Evolutionary conservation across 2,888 invertebrate genomes (phyloP).

Genomic region (Pandemis cinnamomeana): DNA sequence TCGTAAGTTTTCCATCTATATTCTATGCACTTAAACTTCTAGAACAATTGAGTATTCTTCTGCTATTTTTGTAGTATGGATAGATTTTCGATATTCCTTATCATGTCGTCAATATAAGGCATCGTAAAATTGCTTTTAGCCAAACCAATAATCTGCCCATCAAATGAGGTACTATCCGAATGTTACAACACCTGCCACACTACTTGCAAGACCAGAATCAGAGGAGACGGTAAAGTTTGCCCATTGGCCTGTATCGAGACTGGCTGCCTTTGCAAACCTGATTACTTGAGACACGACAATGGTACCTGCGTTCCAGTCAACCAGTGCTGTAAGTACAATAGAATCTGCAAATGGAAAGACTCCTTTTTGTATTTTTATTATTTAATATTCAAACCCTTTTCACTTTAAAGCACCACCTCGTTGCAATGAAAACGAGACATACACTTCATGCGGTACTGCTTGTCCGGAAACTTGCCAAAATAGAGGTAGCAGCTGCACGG

Average conservation of each 20-base stretch:
- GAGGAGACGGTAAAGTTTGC: constrained; percentile 25
- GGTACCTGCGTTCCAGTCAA: constrained; percentile 37
- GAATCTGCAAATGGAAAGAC: neutral
- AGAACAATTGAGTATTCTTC: too few species aligned
- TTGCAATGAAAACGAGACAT: constrained; percentile 30
- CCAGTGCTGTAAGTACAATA: constrained; percentile 39
- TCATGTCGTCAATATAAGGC: neutral
- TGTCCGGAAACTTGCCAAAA: constrained; percentile 37
- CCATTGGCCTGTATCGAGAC: constrained; percentile 14
- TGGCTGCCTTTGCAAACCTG: constrained; percentile 29
- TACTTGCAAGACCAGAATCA: constrained; percentile 36
- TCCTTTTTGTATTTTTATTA: neutral
- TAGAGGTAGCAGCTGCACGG: constrained; percentile 19
- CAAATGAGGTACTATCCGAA: constrained; percentile 35
- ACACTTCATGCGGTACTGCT: constrained; percentile 32
- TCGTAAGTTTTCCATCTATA: constrained; percentile 7
- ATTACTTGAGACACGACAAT: constrained; percentile 32
- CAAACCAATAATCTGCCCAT: constrained; percentile 12
- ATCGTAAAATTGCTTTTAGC: constrained; percentile 6
- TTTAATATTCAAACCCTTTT: neutral
- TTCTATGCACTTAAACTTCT: too few species aligned
- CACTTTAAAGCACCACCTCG: constrained; percentile 20
- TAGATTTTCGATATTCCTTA: neutral
- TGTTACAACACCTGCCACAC: constrained; percentile 33
- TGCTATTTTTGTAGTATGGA: too few species aligned